Base-by-base conservation (phyloP, 2,888 invertebrate species). In the Buathra laborator region DNA sequence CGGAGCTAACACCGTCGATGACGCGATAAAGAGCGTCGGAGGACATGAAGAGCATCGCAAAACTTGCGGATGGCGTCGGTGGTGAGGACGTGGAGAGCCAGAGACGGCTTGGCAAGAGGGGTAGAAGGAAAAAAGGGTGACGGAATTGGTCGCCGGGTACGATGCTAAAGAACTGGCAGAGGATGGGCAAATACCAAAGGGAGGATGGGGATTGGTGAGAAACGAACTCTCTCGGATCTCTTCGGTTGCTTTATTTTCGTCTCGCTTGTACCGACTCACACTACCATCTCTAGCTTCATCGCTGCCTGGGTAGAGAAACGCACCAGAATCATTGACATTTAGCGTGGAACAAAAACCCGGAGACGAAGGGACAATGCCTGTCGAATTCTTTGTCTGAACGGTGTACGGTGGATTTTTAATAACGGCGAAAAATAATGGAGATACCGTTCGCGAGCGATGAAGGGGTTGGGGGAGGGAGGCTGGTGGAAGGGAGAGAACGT, bases 391-490 rank as follows among this genome's bases (percentile, higher is more conserved):
- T 92, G 92, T 92, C 91, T 87, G 87, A 86, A 82, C 66, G 88
- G 86, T 83, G 43, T 64, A 81, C 85, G 90, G 86, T 85, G 89
- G 91, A 91, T 93, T 93, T 93, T 93, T 93, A 93, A 93, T 93
- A 93, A 93, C 92, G 92, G 90, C 89, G 91, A 90, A 92, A 93
- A 93, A 92, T 92, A 92, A 93, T 92, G 92, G 91, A 92, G 92
- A 93, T 89, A 92, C 90, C 89, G 86, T 79, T 66, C 67, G 51
- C 59, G 48, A 48, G 64, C 43, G 59, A 64, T 46, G 72, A 80
- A 53, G 67, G 81, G 46, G 59, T 37, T 10, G 81, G 16, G n/a
- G 16, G 53, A 16, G 53, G 29, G 71, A 46, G 53, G 6, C 24
- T 3, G 48, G 43, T 19, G 29, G 53, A 48, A 62, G 70, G 43